Conservation (phyloP, 2,888 invertebrate species). For the Lacanobia oleracea region DNA sequence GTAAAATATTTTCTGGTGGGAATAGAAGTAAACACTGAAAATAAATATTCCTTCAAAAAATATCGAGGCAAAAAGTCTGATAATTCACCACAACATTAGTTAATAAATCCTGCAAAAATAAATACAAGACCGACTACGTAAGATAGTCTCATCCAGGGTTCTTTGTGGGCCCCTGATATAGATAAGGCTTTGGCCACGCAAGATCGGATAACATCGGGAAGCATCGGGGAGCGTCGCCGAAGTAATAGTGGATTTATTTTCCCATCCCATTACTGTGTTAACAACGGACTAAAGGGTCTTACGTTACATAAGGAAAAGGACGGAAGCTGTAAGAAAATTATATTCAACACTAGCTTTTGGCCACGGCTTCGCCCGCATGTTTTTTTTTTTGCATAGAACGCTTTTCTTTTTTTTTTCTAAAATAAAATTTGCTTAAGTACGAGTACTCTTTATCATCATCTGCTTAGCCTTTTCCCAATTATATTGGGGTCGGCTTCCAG, state of each 20-base stretch:
- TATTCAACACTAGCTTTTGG: background rate
- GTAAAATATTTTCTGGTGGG: background rate
- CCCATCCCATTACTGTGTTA: slow-evolving; percentile 58
- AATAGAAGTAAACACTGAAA: background rate
- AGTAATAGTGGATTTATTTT: slow-evolving; percentile 67
- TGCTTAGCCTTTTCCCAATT: too few relatives aligned
- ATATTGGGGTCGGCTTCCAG: too few relatives aligned
- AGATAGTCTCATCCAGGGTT: slow-evolving; percentile 46
- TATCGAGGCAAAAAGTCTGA: slow-evolving; percentile 5
- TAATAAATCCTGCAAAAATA: slow-evolving; percentile 44
- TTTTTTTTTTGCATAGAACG: too few relatives aligned
- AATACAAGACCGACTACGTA: slow-evolving; percentile 42
- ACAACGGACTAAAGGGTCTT: slow-evolving; percentile 52
- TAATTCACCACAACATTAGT: slow-evolving; percentile 30
- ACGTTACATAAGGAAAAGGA: slow-evolving; percentile 20
- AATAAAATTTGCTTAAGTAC: too few relatives aligned
- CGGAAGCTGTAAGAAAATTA: slow-evolving; percentile 26
- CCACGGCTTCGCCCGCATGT: too few relatives aligned
- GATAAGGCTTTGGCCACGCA: slow-evolving; percentile 74
- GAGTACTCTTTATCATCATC: too few relatives aligned
- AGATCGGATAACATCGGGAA: slow-evolving; percentile 67
- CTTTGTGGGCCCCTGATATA: slow-evolving; percentile 64
- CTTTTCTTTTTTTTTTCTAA: too few relatives aligned
- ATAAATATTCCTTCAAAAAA: background rate
- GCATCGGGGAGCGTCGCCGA: slow-evolving; percentile 52